Conservation (phyloP, 2,888 invertebrate genomes). For the Heliconius hortense region DNA sequence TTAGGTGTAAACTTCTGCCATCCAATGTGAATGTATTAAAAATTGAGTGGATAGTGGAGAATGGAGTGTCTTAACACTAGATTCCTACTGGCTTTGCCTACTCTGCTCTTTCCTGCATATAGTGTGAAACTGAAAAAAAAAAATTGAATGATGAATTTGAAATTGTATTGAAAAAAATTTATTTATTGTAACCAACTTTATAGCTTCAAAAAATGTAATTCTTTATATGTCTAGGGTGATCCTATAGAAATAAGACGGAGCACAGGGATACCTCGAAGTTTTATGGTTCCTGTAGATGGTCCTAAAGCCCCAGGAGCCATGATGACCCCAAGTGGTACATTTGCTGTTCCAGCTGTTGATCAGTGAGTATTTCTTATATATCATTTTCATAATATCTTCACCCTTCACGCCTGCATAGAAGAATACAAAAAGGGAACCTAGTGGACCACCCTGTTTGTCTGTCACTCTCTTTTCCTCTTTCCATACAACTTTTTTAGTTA, state of each 20-base stretch:
- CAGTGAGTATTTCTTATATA: slow-evolving; percentile 80
- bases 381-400: background rate
- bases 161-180: too few relatives aligned
- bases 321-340: slow-evolving; percentile 93
- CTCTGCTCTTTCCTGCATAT: background rate
- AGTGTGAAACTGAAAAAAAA: background rate
- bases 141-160: too few relatives aligned
- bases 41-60: too few relatives aligned
- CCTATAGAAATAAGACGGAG: slow-evolving; percentile 93
- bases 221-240: slow-evolving; percentile 68
- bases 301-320: slow-evolving; percentile 94
- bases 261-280: slow-evolving; percentile 98
- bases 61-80: too few relatives aligned
- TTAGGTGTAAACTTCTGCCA: too few relatives aligned
- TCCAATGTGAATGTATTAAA: too few relatives aligned
- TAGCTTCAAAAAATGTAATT: background rate
- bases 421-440: background rate
- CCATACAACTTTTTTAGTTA: too few relatives aligned
- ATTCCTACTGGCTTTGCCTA: background rate
- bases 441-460: too few relatives aligned
- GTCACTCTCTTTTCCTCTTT: too few relatives aligned
- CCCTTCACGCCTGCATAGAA: background rate
- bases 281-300: slow-evolving; percentile 96
- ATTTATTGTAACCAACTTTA: background rate
- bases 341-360: slow-evolving; percentile 94